Percentiles rank a stretch among this genome's conserved stretches.
phyloP scores from a whole-genome alignment of 2,888 invertebrate genomes.

The Drosophila kanekoi region DNA sequence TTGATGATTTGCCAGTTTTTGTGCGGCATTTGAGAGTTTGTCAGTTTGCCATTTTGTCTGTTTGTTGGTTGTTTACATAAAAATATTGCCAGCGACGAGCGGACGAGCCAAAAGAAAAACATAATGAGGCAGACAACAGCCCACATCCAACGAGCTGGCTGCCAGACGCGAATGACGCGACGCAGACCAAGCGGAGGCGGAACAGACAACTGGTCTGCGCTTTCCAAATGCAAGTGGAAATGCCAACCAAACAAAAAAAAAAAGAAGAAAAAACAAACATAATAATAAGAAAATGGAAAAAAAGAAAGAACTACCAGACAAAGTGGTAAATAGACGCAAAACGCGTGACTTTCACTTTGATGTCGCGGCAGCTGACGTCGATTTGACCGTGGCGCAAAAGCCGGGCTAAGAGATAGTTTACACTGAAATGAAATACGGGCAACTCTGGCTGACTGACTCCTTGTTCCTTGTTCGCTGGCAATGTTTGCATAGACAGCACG shows the following conservation, averaged over 20 bases:
- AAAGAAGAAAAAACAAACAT: slow-evolving; percentile 4
- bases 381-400: slow-evolving; percentile 53
- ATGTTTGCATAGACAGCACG: slow-evolving; percentile 72
- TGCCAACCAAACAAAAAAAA: slow-evolving; percentile 10
- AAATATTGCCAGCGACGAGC: slow-evolving; percentile 63
- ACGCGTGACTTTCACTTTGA: slow-evolving; percentile 81
- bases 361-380: slow-evolving; percentile 50
- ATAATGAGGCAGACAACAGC: slow-evolving; percentile 71
- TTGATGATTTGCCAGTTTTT: slow-evolving; percentile 66
- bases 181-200: slow-evolving; percentile 49
- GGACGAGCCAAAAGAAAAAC: slow-evolving; percentile 44
- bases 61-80: slow-evolving; percentile 70
- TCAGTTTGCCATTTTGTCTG: slow-evolving; percentile 41
- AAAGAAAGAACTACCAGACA: slow-evolving; percentile 63
- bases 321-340: slow-evolving; percentile 76
- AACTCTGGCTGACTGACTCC: slow-evolving; percentile 15
- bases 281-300: slow-evolving; percentile 14
- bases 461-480: neutral
- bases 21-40: slow-evolving; percentile 32
- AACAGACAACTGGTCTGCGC: slow-evolving; percentile 24
- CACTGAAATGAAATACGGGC: slow-evolving; percentile 33
- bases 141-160: slow-evolving; percentile 32
- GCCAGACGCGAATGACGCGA: slow-evolving; percentile 36
- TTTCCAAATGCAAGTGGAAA: slow-evolving; percentile 28
- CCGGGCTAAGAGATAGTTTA: slow-evolving; percentile 32